Percentiles rank a stretch among this genome's conserved stretches.
phyloP scores from a whole-genome alignment of 2,113 vertebrate species.

The Uropsilus gracilis region DNA sequence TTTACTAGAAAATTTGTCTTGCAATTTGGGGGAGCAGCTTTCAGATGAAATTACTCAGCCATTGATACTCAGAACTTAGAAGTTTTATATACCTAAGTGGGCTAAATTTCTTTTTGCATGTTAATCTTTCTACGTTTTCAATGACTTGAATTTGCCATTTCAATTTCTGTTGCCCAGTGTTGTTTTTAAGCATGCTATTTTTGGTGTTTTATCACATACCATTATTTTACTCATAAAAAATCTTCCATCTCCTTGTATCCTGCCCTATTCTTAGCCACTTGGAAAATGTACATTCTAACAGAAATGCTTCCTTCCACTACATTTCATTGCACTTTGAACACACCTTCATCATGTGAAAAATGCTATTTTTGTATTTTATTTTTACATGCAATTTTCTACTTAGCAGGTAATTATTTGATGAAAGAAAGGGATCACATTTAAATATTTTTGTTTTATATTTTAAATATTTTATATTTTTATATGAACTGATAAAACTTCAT shows the following conservation, averaged over 20 bases:
- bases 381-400: background rate
- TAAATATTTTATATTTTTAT: background rate
- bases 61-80: background rate
- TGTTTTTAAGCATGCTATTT: background rate
- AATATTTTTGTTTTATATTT: too few relatives aligned
- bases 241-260: background rate
- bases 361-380: background rate
- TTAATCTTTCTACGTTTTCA: background rate
- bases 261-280: background rate
- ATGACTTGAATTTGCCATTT: constrained; percentile 6
- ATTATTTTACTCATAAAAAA: background rate
- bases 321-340: background rate
- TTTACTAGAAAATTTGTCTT: background rate
- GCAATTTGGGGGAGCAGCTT: background rate
- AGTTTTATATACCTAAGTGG: background rate
- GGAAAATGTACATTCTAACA: background rate
- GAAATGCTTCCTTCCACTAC: background rate
- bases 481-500: background rate
- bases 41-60: background rate
- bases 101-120: background rate
- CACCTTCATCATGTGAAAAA: background rate
- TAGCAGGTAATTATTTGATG: background rate
- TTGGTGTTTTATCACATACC: background rate
- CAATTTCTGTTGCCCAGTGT: background rate
- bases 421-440: background rate